phyloP scores from a whole-genome alignment of 2,113 vertebrate species.

The Laticauda colubrina region DNA sequence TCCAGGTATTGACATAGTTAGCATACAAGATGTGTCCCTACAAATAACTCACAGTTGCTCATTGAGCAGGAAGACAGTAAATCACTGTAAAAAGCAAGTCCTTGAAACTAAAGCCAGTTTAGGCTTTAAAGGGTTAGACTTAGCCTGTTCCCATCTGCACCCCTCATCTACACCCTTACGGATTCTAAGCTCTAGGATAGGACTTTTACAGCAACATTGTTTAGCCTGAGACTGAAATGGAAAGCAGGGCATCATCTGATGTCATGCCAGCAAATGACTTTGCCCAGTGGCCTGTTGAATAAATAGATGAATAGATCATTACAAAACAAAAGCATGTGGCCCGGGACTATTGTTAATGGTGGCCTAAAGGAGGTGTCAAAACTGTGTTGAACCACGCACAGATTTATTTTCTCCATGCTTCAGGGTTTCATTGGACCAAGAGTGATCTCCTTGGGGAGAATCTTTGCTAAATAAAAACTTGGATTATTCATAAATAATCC shows the following conservation, averaged over 20 bases:
- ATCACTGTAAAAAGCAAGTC: neutral
- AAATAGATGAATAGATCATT: neutral
- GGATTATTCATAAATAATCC: neutral
- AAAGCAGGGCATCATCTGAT: neutral
- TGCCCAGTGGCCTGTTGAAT: neutral
- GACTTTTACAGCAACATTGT: neutral
- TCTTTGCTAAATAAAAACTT: neutral
- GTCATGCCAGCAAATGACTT: neutral
- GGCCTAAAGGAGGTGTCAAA: neutral
- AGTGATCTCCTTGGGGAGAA: neutral
- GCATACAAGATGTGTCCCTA: neutral
- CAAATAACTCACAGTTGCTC: neutral
- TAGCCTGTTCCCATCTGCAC: neutral
- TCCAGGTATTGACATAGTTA: neutral
- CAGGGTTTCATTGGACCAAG: neutral
- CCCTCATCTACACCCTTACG: neutral
- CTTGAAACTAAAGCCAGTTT: neutral
- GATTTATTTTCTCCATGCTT: neutral
- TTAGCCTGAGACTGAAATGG: neutral
- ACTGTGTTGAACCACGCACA: neutral
- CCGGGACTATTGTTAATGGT: neutral
- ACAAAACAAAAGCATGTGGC: neutral
- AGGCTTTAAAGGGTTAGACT: neutral
- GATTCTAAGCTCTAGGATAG: neutral
- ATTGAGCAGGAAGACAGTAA: neutral